phyloP scores from a whole-genome alignment of 2,888 invertebrate genomes.

The Drosophila diplacantha region DNA sequence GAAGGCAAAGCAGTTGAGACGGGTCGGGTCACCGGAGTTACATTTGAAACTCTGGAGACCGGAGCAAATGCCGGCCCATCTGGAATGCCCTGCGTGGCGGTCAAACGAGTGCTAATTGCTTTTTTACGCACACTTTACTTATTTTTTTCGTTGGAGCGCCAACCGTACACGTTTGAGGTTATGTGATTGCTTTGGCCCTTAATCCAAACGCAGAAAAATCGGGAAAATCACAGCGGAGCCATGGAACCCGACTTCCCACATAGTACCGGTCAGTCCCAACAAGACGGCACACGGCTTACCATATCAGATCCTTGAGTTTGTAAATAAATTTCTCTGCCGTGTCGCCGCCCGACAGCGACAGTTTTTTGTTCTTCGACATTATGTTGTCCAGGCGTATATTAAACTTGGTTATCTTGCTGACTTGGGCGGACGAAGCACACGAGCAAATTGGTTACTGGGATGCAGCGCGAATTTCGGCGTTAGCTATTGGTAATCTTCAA shows the following conservation, averaged over 20 bases:
- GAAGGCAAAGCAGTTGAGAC: constrained; percentile 5
- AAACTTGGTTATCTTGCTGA: constrained; percentile 75
- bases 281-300: constrained; percentile 60
- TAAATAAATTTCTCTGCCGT: constrained; percentile 72
- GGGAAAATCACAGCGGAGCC: background rate
- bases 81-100: constrained; percentile 5
- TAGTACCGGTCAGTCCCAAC: background rate
- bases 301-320: constrained; percentile 76
- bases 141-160: constrained; percentile 40
- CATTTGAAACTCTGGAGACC: constrained; percentile 8
- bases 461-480: constrained; percentile 27
- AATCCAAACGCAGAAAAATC: background rate
- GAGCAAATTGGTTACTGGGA: constrained; percentile 23
- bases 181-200: constrained; percentile 41
- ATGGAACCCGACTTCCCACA: background rate
- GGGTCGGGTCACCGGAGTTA: constrained; percentile 3
- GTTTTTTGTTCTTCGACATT: constrained; percentile 76
- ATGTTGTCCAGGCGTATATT: constrained; percentile 74
- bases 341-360: constrained; percentile 70
- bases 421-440: constrained; percentile 39
- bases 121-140: constrained; percentile 41
- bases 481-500: constrained; percentile 44
- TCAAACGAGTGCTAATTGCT: constrained; percentile 33
- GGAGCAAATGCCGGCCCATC: constrained; percentile 5
- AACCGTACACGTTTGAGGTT: constrained; percentile 56